Evolutionary conservation across 2,113 vertebrate genomes (phyloP).

Genomic region (Orycteropus afer): DNA sequence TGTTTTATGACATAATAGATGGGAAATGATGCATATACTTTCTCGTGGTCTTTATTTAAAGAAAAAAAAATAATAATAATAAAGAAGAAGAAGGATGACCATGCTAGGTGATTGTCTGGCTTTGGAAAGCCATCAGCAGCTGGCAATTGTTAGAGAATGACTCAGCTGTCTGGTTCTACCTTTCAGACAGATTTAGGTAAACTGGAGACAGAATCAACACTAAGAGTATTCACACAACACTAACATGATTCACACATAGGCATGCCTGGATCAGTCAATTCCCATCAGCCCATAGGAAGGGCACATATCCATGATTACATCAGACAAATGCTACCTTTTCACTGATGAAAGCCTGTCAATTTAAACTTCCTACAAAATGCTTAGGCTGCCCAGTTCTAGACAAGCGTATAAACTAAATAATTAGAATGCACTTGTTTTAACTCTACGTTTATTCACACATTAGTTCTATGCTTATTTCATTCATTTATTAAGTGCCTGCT

Average conservation of each 20-base stretch:
- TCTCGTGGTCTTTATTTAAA: not conserved
- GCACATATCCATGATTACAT: not conserved
- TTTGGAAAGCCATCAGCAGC: constrained; percentile 18
- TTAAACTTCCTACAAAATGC: constrained; percentile 34
- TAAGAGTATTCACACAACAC: constrained; percentile 79
- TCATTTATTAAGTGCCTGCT: not conserved
- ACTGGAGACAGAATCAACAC: constrained; percentile 52
- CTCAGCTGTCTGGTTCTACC: constrained; percentile 74
- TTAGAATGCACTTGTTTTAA: not conserved
- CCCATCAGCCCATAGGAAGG: not conserved
- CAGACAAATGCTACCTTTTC: not conserved
- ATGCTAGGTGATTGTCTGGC: not conserved
- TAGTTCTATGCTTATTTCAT: not conserved
- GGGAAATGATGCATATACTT: not conserved
- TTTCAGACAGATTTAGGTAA: constrained; percentile 71
- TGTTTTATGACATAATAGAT: not conserved
- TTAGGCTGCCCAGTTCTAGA: not conserved
- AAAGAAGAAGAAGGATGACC: not conserved
- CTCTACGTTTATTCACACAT: not conserved
- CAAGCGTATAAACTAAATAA: not conserved
- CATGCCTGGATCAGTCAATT: constrained; percentile 54
- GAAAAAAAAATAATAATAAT: too few relatives aligned
- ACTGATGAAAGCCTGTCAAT: not conserved
- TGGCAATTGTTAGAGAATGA: constrained; percentile 53
- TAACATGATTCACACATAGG: constrained; percentile 75